Evolutionary conservation across 2,888 invertebrate species (phyloP), one percentile per base, ranked within the genome.

Genomic region (Pogonocherus hispidulus): DNA sequence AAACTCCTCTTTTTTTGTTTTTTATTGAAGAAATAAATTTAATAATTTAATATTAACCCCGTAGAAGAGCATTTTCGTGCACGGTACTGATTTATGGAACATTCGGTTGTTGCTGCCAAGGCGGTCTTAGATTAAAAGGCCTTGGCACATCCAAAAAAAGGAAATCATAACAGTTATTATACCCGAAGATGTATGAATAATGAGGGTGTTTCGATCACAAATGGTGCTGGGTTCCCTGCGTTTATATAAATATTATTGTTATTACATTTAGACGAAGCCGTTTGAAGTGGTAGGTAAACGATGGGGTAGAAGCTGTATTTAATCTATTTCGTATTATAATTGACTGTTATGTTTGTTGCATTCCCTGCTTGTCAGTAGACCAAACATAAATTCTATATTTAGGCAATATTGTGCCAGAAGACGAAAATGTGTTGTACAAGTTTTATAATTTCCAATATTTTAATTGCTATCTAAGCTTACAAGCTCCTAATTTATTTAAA

Each of bases 131-230:
- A 11, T 52, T 52, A 18, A 52, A 51, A n/a, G 52, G 6, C 52
- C 23, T 16, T 23, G 2, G 20, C 20, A 20, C 11, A 49, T 2
- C 20, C 52, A 16, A 14, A 27, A 23, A 23, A 52, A 23, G 27
- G 22, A 49, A 52, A 52, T 27, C 52, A 52, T 52, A 52, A 52
- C 23, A 52, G 52, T 52, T 52, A 52, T 52, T 41, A 41, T 41
- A 41, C 14, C n/a, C 41, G n/a, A 14, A 41, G 41, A 41, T 9
- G 14, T 5, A 41, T n/a, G 41, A 14, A n/a, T 41, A 32, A 41
- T 41, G 14, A 16, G 41, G 41, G 41, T 41, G 41, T 41, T 41
- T 41, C 14, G 14, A 41, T n/a, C 14, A n/a, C 3, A 41, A 41
- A 41, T 14, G 41, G 1, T n/a, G 41, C 16, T 2, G 16, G 14